A percentile compares a stretch with the other conserved stretches of the same genome.
Conservation (phyloP, 2,797 vertebrate genomes). For the Clarias laeviceps region DNA sequence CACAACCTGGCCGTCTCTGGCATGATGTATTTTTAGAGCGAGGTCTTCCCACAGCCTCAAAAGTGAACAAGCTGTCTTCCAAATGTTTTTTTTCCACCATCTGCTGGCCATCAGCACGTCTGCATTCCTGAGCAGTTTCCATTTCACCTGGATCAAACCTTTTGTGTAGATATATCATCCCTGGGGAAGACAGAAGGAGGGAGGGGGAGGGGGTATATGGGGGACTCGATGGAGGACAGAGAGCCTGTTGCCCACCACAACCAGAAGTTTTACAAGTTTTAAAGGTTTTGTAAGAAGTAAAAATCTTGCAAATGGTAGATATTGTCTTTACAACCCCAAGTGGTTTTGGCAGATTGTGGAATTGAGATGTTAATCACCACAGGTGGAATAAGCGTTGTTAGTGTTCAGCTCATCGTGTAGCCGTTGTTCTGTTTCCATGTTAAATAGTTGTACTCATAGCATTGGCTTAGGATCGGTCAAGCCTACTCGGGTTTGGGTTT, state of each 20-base stretch:
- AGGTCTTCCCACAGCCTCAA: slow-evolving; percentile 51
- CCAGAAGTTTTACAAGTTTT: background rate
- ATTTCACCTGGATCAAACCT: slow-evolving; percentile 81
- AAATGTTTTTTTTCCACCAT: slow-evolving; percentile 85
- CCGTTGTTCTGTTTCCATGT: background rate
- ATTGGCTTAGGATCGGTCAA: background rate
- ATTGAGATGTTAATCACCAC: background rate
- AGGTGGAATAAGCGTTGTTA: slow-evolving; percentile 4
- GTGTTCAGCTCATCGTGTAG: slow-evolving; percentile 7
- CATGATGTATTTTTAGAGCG: slow-evolving; percentile 56
- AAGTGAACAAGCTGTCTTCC: slow-evolving; percentile 77
- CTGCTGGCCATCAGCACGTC: slow-evolving; percentile 83
- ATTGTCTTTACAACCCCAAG: slow-evolving; percentile 57
- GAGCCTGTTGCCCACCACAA: slow-evolving; percentile 15
- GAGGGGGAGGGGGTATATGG: background rate
- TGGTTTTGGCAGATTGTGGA: slow-evolving; percentile 21
- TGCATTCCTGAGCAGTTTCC: slow-evolving; percentile 82
- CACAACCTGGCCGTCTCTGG: slow-evolving; percentile 46
- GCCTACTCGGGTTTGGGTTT: background rate
- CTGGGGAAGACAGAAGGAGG: slow-evolving; percentile 14
- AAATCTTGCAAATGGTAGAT: background rate
- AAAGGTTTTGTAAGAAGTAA: background rate
- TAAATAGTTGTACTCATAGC: background rate
- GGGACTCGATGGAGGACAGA: background rate
- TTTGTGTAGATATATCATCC: slow-evolving; percentile 59